phyloP scores from a whole-genome alignment of 2,888 invertebrate species.

The Trachelus stipa region DNA sequence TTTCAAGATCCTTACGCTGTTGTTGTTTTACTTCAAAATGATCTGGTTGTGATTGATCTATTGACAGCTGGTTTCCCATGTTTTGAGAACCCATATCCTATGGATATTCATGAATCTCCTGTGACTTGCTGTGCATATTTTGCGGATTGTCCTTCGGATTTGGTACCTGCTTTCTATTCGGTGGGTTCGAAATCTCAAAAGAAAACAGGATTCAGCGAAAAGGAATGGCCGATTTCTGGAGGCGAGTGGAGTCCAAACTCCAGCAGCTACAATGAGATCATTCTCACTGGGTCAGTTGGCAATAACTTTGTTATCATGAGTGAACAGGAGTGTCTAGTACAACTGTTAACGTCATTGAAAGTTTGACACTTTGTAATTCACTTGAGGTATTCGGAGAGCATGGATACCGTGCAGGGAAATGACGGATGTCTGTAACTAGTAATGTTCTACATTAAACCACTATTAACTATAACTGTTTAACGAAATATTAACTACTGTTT shows the following conservation, averaged over 20 bases:
- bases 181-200: slow-evolving; percentile 84
- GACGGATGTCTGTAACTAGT: neutral
- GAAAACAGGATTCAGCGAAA: slow-evolving; percentile 86
- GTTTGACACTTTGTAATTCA: neutral
- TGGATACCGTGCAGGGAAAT: neutral
- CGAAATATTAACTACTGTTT: slow-evolving; percentile 31
- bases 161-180: slow-evolving; percentile 98
- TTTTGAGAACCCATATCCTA: slow-evolving; percentile 99
- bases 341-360: neutral
- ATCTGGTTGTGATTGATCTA: slow-evolving; percentile 97
- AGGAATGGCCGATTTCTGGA: slow-evolving; percentile 96
- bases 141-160: slow-evolving; percentile 97
- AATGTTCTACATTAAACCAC: neutral
- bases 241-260: slow-evolving; percentile 97
- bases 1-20: slow-evolving; percentile 98
- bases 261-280: slow-evolving; percentile 97
- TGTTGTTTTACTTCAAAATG: slow-evolving; percentile 96
- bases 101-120: slow-evolving; percentile 99
- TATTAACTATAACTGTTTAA: neutral
- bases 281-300: slow-evolving; percentile 89
- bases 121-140: slow-evolving; percentile 97
- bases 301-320: slow-evolving; percentile 4
- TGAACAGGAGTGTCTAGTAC: neutral
- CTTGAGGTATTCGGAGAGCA: neutral
- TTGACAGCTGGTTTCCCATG: slow-evolving; percentile 96